Evolutionary conservation across 2,888 invertebrate genomes (phyloP).

Genomic region (Teinopalpus imperialis): DNA sequence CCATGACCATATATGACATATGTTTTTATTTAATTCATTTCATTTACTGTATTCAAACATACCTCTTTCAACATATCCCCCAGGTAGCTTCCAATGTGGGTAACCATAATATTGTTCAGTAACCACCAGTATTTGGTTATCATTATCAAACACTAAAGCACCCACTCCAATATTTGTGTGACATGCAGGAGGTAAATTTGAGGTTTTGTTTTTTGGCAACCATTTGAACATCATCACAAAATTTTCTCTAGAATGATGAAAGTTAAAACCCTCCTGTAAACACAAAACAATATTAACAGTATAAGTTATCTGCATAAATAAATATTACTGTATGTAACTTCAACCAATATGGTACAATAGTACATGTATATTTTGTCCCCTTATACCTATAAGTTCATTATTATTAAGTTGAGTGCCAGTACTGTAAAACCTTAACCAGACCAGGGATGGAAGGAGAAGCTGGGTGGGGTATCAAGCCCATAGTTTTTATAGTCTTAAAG

Average conservation of each 20-base stretch:
- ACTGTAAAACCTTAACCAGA: no score
- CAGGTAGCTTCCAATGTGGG: slow-evolving; percentile 94
- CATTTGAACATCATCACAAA: slow-evolving; percentile 92
- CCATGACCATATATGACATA: no score
- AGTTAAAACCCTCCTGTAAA: slow-evolving; percentile 88
- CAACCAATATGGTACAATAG: no score
- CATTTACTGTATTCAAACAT: slow-evolving; percentile 33
- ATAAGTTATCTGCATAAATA: no score
- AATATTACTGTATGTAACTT: no score
- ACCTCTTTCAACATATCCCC: slow-evolving; percentile 95
- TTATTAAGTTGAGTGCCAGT: no score
- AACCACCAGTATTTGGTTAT: slow-evolving; percentile 90
- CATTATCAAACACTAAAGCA: slow-evolving; percentile 90
- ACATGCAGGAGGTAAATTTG: slow-evolving; percentile 88
- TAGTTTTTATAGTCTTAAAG: no score
- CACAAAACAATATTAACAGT: neutral
- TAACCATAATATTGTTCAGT: slow-evolving; percentile 84
- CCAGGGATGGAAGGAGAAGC: no score
- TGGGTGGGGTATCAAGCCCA: no score
- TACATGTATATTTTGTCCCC: no score
- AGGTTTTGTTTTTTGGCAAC: slow-evolving; percentile 83
- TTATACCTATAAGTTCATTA: no score
- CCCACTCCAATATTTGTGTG: slow-evolving; percentile 92
- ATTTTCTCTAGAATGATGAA: slow-evolving; percentile 91
- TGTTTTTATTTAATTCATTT: no score